Evolutionary conservation across 2,888 invertebrate genomes (phyloP).

Genomic region (Leucozona laternaria): DNA sequence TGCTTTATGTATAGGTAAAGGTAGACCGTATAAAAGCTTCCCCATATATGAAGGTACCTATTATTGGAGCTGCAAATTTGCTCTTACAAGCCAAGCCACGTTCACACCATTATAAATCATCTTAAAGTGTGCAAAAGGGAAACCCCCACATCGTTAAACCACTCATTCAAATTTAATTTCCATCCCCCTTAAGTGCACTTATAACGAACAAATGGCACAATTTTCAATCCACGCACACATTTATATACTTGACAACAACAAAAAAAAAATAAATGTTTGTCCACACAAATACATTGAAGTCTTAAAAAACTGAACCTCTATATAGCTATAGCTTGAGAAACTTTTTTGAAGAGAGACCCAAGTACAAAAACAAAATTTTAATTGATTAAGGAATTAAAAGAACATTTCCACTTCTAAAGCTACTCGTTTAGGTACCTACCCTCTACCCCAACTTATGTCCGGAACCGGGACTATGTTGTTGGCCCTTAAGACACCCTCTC

Average conservation of each 20-base stretch:
- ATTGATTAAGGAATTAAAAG: conserved; percentile 74
- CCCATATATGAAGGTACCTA: too few species aligned
- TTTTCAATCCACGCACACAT: conserved; percentile 55
- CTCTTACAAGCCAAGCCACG: conserved; percentile 48
- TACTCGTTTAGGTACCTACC: background rate
- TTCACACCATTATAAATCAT: conserved; percentile 61
- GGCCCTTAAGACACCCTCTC: conserved; percentile 41
- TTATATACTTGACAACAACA: background rate
- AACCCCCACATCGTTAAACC: conserved; percentile 64
- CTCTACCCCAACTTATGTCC: background rate
- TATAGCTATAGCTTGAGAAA: conserved; percentile 19
- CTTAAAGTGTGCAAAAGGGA: conserved; percentile 57
- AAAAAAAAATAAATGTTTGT: conserved; percentile 6
- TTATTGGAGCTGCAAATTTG: background rate
- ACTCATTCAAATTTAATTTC: conserved; percentile 73
- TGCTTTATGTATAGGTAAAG: conserved; percentile 6
- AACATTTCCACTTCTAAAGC: conserved; percentile 65
- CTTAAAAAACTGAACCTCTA: conserved; percentile 10
- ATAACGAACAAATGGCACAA: conserved; percentile 59
- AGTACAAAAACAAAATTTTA: conserved; percentile 72
- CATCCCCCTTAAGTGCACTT: conserved; percentile 70
- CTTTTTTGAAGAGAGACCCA: conserved; percentile 40
- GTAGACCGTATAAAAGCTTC: conserved; percentile 43
- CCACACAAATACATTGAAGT: conserved; percentile 14
- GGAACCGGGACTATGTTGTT: conserved; percentile 2